Base-by-base conservation (phyloP, 2,888 invertebrate genomes). In the Prenolepis imparis region DNA sequence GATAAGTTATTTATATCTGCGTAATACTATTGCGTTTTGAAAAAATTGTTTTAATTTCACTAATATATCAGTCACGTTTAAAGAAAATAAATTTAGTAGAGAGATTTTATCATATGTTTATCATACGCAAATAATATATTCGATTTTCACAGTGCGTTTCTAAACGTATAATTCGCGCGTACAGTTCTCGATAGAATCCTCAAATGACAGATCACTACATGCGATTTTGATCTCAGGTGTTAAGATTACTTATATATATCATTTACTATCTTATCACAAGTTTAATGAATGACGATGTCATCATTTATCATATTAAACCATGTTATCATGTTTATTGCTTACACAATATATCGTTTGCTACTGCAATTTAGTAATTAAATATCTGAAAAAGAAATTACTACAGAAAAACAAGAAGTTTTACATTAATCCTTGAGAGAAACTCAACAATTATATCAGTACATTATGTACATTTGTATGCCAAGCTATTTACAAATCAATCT, bases 201-300 rank as follows among this genome's bases (percentile, higher is more conserved):
- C 3, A 32, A 77, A 59, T 70, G 44, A 44, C 15, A n/a, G 24
- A 67, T 84, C 66, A 52, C 32, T 81, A 78, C 57, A 70, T 67
- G 66, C 57, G 61, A n/a, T 64, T 73, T 52, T 48, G 18, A 48
- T 44, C n/a, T 41, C 61, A 61, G 12, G 9, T 21, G 44, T 77
- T 39, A 41, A 77, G 21, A 74, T 84, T 83, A 84, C 41, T 82
- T 85, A 70, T 48, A 66, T n/a, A 39, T 72, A 84, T 84, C 28
- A n/a, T 32, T 8, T 39, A 63, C 57, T 87, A 90, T 87, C 89
- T 90, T 90, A 90, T 90, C 90, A n/a, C 21, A 1, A 12, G n/a
- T 41, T 67, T 52, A 48, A 55, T 52, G 4, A 39, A 57, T 82
- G 63, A 67, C 52, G 67, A 44, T 55, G 36, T 18, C 44, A 39